Base-by-base conservation (phyloP, 2,797 vertebrate genomes). In the Urosaurus nigricauda region DNA sequence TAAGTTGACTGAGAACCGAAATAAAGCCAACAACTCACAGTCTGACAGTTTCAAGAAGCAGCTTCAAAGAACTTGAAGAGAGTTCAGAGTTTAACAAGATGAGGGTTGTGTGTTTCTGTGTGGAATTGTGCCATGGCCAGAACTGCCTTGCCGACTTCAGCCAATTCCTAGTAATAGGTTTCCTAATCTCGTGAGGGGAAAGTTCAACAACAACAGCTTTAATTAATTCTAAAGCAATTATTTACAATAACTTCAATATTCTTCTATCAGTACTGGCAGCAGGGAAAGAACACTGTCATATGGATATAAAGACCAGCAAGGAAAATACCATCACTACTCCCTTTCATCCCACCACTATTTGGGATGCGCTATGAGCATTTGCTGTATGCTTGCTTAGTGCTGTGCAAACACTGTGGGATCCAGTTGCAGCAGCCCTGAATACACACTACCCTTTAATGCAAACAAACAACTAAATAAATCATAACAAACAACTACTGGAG, bases 351-450 rank as follows among this genome's bases (percentile, higher is more conserved):
- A 35, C 11, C 86, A 63, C 2, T 51, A 3, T 87, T 74, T 82
- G 37, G 68, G 29, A 63, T 82, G 53, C 47, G 24, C 16, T 58
- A 58, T 26, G 37, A 53, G 35, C 2, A 21, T 35, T 58, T 71
- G 65, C 51, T 37, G 85, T 68, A 6, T 37, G n/a, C 40, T 82
- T 43, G 17, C 53, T 73, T 82, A 60, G 56, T 47, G 24, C 11
- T 74, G 86, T 60, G 1, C 73, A 83, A 83, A 83, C 73, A 88
- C 58, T 91, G 12, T 0, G 77, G n/a, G 26, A 0, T 8, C 21
- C 65, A 11, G 70, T 90, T 93, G 92, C 11, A 40, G 89, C 87
- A 77, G 6, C 0, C 13, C 3, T 87, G 93, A 75, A 43, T 84
- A 40, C 83, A 90, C 3, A 14, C 77, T 37, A 74, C 32, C 79